phyloP scores from a whole-genome alignment of 2,888 invertebrate species.

The Oscheius sp. region DNA sequence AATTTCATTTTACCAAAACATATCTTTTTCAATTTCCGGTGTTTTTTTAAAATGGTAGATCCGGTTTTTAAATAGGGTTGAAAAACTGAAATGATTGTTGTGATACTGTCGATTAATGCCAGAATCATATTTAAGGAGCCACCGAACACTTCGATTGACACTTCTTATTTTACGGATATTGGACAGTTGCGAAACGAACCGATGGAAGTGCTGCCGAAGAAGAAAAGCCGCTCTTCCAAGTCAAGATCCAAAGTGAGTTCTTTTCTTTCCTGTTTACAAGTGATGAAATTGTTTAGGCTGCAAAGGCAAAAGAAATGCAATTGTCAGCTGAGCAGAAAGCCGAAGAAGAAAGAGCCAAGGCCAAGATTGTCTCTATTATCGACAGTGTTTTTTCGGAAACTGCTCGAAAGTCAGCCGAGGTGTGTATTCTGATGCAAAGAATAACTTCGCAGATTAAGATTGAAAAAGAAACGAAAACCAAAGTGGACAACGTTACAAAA shows the following conservation, averaged over 20 bases:
- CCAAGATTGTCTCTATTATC: conserved; percentile 29
- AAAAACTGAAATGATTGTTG: not conserved
- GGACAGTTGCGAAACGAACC: not conserved
- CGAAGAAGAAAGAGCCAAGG: conserved; percentile 23
- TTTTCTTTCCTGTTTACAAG: not conserved
- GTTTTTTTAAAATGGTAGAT: too few species aligned
- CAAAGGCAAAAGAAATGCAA: conserved; percentile 6
- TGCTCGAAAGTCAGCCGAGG: conserved; percentile 23
- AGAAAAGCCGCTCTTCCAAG: conserved; percentile 4
- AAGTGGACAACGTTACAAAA: not conserved
- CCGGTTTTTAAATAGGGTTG: not conserved
- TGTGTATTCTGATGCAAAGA: not conserved
- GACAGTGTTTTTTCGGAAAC: conserved; percentile 28
- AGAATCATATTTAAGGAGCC: not conserved
- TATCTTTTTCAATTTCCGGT: not conserved
- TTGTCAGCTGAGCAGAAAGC: conserved; percentile 21
- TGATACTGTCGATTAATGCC: too few species aligned
- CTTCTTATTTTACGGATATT: not conserved
- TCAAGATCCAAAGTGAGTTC: not conserved
- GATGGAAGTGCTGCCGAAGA: not conserved
- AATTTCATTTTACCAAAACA: too few species aligned
- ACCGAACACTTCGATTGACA: not conserved
- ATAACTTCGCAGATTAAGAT: not conserved
- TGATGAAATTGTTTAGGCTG: not conserved
- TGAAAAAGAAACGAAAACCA: conserved; percentile 12